Evolutionary conservation across 2,797 vertebrate species (phyloP).

Genomic region (Gambusia yucatana): DNA sequence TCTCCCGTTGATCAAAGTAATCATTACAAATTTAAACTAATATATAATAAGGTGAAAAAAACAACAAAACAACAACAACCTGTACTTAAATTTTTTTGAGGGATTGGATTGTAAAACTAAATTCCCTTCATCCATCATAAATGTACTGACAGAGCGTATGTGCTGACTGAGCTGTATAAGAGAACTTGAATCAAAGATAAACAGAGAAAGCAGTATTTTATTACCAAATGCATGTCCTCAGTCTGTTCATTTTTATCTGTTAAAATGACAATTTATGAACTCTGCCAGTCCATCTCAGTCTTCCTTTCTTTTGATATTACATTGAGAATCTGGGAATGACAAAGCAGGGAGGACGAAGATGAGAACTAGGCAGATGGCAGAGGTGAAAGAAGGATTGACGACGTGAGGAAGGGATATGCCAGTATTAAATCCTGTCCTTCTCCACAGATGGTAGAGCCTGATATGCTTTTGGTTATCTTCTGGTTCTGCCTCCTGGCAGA

Average conservation of each 20-base stretch:
- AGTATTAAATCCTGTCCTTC: conserved; percentile 61
- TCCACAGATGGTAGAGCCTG: conserved; percentile 56
- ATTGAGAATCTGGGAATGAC: conserved; percentile 30
- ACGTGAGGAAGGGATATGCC: conserved; percentile 35
- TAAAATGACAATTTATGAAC: conserved; percentile 48
- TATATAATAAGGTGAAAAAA: background rate
- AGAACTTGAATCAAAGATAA: conserved; percentile 33
- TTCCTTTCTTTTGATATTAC: conserved; percentile 28
- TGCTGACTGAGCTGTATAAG: conserved; percentile 9
- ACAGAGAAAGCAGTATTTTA: conserved; percentile 45
- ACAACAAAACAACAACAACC: no score
- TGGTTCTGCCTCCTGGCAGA: conserved; percentile 53
- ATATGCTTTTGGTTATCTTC: conserved; percentile 69
- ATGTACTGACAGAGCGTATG: conserved; percentile 14
- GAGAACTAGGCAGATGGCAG: conserved; percentile 11
- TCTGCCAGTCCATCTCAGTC: conserved; percentile 12
- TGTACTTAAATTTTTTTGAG: background rate
- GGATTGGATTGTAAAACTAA: conserved; percentile 2
- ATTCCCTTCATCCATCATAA: conserved; percentile 25
- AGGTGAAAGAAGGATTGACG: conserved; percentile 35
- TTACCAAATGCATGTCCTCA: conserved; percentile 39
- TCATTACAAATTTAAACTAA: background rate
- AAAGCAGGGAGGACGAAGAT: conserved; percentile 16
- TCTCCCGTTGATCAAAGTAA: background rate
- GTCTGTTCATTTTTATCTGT: conserved; percentile 24